Evolutionary conservation across 2,888 invertebrate genomes (phyloP), one percentile per base, ranked within the genome.

Genomic region (Sphecodes monilicornis): DNA sequence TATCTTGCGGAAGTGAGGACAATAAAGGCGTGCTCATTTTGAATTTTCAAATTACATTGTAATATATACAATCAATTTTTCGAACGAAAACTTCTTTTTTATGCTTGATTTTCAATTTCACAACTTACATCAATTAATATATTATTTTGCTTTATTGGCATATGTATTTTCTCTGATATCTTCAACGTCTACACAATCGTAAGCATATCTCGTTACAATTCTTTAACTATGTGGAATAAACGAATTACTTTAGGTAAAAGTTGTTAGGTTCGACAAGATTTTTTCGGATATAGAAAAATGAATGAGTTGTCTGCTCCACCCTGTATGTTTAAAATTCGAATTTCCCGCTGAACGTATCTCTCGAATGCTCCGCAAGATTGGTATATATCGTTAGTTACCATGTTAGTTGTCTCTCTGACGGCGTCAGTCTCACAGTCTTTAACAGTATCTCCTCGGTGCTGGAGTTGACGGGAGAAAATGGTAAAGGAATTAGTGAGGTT

Each of bases 1-100:
- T 16, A 36, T 57, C 73, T 10, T 39, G 3, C 76, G 85, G 86
- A 87, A 87, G 76, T 78, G 22, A 11, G 3, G n/a, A 77, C 13
- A 13, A 29, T 13, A 57, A 29, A 32, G 41, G 41, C 32, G 43
- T 73, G 43, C 10, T 54, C 2, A 78, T 50, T 76, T 80, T 11
- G 22, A 83, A 77, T 54, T 16, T 29, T 32, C 11, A 64, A 26
- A 39, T 39, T 10, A n/a, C 5, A 3, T n/a, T 68, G n/a, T 1
- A 36, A 36, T 10, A 36, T 18, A 4, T 8, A 22, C 29, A 22
- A 22, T 66, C 3, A 66, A 10, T 66, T 36, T 29, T 29, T 66
- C 32, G 11, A 32, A 36, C 16, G 22, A 22, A 3, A 66, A 66
- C 36, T 66, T 66, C 10, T 66, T 36, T 36, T 66, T 32, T 36